A percentile compares a stretch with the other conserved stretches of the same genome.
phyloP scores from a whole-genome alignment of 1,140 invertebrate species.

The Leptopilina clavipes region DNA sequence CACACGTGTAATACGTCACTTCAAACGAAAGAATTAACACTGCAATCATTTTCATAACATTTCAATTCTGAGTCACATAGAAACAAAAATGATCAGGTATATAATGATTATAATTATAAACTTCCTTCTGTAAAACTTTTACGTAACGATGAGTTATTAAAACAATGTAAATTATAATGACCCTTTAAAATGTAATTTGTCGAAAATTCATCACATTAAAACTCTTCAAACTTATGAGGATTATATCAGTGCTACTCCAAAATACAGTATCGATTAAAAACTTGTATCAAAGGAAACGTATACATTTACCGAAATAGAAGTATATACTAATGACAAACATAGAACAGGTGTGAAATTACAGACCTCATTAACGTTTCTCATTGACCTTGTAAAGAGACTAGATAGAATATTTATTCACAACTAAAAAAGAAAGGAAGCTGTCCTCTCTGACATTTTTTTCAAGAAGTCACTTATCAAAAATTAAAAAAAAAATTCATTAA shows the following conservation, averaged over 20 bases:
- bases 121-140: not conserved
- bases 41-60: not conserved
- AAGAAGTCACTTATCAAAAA: not conserved
- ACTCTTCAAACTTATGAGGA: no score
- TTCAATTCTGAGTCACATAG: conserved; percentile 8
- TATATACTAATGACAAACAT: conserved; percentile 25
- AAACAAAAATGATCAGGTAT: not conserved
- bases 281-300: not conserved
- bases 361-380: conserved; percentile 20
- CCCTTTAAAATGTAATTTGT: not conserved
- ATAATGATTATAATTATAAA: not conserved
- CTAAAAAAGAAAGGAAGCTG: conserved; percentile 14
- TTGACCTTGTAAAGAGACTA: conserved; percentile 28
- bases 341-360: conserved; percentile 28
- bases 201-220: not conserved
- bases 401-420: conserved; percentile 1
- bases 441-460: not conserved
- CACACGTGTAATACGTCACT: not conserved
- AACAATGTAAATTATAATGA: conserved; percentile 16
- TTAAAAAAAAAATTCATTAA: not conserved
- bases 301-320: conserved; percentile 7
- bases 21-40: not conserved
- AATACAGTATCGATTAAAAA: not conserved
- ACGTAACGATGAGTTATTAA: conserved; percentile 22
- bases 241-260: not conserved